Evolutionary conservation across 2,113 vertebrate genomes (phyloP).

Genomic region (Petaurus breviceps): DNA sequence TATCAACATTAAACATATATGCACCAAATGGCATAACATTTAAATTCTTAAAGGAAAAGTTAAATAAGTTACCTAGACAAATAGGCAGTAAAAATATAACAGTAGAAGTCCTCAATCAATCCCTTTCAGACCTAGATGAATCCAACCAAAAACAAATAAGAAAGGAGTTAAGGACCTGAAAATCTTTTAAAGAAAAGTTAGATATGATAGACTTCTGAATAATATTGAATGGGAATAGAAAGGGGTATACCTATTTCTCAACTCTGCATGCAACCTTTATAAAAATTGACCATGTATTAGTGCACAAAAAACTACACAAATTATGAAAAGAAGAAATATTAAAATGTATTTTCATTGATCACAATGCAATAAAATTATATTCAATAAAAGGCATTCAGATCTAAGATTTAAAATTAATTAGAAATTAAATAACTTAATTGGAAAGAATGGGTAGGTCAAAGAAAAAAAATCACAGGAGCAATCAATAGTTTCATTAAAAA

Average conservation of each 20-base stretch:
- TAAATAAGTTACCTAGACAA: background rate
- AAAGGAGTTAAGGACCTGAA: background rate
- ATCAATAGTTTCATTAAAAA: background rate
- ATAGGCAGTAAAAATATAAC: background rate
- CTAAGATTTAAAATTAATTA: background rate
- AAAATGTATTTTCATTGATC: background rate
- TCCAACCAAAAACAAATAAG: background rate
- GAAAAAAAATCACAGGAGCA: background rate
- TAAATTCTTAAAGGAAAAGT: background rate
- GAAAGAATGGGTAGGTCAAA: background rate
- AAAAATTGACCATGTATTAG: background rate
- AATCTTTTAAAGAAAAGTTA: background rate
- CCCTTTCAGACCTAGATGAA: background rate
- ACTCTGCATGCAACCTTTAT: background rate
- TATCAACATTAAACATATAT: background rate
- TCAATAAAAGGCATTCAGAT: background rate
- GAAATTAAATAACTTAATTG: background rate
- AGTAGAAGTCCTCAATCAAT: background rate
- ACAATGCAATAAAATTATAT: background rate
- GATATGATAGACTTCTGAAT: background rate
- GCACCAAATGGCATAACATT: background rate
- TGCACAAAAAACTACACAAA: background rate
- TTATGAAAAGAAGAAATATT: background rate
- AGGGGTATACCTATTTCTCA: background rate
- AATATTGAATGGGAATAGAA: background rate